These are phyloP conservation scores for Metopia argyrocephala DNA, from an alignment of 2,888 invertebrate species.

Conservation along the genomic window DNA sequence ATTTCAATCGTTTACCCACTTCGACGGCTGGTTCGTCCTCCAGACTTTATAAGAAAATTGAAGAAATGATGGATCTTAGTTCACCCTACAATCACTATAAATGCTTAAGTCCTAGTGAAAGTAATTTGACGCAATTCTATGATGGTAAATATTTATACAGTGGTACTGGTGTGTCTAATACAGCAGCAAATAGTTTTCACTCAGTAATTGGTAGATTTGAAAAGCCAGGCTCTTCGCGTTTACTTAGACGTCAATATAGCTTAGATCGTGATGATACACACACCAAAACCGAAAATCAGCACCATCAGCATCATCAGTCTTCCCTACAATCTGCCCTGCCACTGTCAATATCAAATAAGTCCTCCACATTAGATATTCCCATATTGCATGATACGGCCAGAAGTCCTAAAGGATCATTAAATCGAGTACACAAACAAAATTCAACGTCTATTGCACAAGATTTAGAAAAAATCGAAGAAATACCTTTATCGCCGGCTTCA, in stretches of 20 bases:
- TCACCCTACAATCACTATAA: conserved; percentile 88
- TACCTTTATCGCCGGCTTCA: conserved; percentile 80
- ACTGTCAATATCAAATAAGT: conserved; percentile 68
- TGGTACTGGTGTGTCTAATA: conserved; percentile 54
- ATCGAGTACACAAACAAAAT: conserved; percentile 82
- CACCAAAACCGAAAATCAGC: conserved; percentile 70
- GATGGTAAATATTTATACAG: conserved; percentile 77
- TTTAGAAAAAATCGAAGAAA: conserved; percentile 85
- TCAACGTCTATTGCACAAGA: conserved; percentile 85
- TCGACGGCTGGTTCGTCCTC: conserved; percentile 77
- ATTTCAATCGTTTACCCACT: conserved; percentile 76
- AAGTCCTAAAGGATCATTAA: conserved; percentile 74
- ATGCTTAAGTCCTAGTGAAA: conserved; percentile 84
- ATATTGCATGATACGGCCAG: conserved; percentile 76
- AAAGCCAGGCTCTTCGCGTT: conserved; percentile 79
- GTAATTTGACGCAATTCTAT: conserved; percentile 77
- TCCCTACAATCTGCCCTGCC: conserved; percentile 71
- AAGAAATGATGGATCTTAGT: conserved; percentile 82
- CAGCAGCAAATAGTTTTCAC: conserved; percentile 62
- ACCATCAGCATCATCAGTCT: conserved; percentile 68
- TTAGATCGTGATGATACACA: conserved; percentile 83
- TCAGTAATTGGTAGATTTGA: conserved; percentile 72
- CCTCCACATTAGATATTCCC: conserved; percentile 75
- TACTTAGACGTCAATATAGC: conserved; percentile 84
- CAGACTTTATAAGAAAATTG: conserved; percentile 77